Evolutionary conservation across 2,888 invertebrate species (phyloP).

Genomic region (Drosophila birchii): DNA sequence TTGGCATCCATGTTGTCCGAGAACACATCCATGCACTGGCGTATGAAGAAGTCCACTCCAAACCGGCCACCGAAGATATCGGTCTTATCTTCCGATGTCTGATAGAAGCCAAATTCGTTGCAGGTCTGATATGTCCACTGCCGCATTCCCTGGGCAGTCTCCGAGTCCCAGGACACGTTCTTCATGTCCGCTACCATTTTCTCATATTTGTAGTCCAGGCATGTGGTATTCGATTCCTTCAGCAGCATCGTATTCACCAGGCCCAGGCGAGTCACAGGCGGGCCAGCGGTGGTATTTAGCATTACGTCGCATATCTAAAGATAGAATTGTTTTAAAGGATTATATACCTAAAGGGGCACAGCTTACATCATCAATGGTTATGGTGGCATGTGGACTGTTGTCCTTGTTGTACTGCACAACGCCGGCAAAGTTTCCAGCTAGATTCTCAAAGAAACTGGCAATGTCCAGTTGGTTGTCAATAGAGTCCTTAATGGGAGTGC

Average conservation of each 20-base stretch:
- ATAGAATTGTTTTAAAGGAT: neutral
- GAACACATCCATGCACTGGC: constrained; percentile 93
- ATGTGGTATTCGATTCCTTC: constrained; percentile 88
- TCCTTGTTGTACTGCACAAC: constrained; percentile 98
- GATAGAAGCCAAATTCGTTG: constrained; percentile 97
- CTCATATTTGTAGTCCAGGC: constrained; percentile 93
- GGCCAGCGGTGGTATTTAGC: constrained; percentile 87
- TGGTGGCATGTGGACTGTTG: constrained; percentile 90
- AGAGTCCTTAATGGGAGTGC: constrained; percentile 89
- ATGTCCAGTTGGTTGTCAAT: constrained; percentile 88
- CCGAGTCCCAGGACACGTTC: constrained; percentile 89
- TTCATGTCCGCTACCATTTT: constrained; percentile 90
- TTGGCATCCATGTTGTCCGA: constrained; percentile 88
- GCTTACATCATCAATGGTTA: constrained; percentile 91
- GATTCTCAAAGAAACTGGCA: constrained; percentile 91
- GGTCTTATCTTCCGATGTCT: constrained; percentile 89
- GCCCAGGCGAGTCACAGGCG: constrained; percentile 89
- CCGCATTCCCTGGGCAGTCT: constrained; percentile 89
- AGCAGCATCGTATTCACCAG: constrained; percentile 90
- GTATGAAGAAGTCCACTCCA: constrained; percentile 90
- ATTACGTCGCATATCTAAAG: constrained; percentile 90
- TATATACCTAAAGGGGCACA: rapidly evolving
- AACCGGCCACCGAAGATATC: constrained; percentile 91
- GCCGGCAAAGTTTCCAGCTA: constrained; percentile 94
- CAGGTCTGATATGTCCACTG: constrained; percentile 98